Evolutionary conservation across 1,140 invertebrate genomes (phyloP), one percentile per base, ranked within the genome.

Genomic region (Latrodectus geometricus): DNA sequence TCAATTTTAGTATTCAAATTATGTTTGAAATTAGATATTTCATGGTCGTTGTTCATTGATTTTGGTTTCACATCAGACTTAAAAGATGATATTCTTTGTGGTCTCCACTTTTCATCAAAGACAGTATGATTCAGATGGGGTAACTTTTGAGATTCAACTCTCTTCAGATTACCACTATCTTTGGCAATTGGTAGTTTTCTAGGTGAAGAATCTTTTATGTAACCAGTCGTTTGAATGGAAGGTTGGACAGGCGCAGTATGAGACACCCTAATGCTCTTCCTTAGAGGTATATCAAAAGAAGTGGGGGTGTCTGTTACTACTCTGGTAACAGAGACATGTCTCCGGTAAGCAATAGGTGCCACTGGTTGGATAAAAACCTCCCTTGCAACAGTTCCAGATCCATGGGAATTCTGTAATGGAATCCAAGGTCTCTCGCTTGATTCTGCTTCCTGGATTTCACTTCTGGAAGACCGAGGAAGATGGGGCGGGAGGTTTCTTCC

Each of bases 221-320:
- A 86, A 12, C 83, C 83, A 0, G 66, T 76, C 0, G 83, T 86
- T 20, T 86, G 74, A 35, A 86, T 86, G 0, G 48, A 21, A 9
- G 56, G 72, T 5, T 68, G 15, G 0, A 14, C 48, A 35, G 9
- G 5, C 0, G 9, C 20, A 8, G 68, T n/a, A 70, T 72, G 9
- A 3, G 74, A 69, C 15, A 86, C 83, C 7, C 52, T 73, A 0
- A 86, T 86, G 21, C 74, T 77, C 35, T 86, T 86, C 14, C 48
- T 77, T 12, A 86, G 23, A 35, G 83, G 83, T 11, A 86, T 86
- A 66, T 70, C 35, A 21, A 86, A 77, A 8, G 75, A 68, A 4
- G 48, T 49, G 35, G 61, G 74, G 23, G 11, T 49, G 4, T 52
- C 20, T 5, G 82, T 76, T 11, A 68, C 54, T 17, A 73, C 49